Base-by-base conservation (phyloP, 2,888 invertebrate species). In the Antitype chi region DNA sequence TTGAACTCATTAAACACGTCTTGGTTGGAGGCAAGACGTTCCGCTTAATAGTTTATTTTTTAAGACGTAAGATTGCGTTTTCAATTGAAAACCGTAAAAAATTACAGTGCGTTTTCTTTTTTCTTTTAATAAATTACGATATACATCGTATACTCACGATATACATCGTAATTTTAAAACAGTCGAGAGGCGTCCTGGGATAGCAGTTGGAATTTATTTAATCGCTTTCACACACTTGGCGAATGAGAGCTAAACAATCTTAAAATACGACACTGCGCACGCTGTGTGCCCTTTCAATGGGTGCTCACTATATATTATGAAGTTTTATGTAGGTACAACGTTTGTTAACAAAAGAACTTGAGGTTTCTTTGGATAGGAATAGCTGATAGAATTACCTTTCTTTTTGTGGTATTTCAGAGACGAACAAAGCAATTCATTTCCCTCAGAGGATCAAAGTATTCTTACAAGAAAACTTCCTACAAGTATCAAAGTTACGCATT, bases 401-500 rank as follows among this genome's bases (percentile, higher is more conserved):
- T 47, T 47, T 47, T 23, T 32, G 6, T 23, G 6, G 3, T 23
- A 15, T 28, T 53, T n/a, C 53, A 55, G 20, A 17, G 1, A 20
- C 25, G 0, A 69, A 55, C 0, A 20, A 25, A 53, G n/a, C 15
- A 68, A n/a, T n/a, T 52, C 17, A 23, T 53, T 66, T 32, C 25
- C 6, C 20, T 13, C 13, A 57, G 15, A 15, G 11, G 9, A 52
- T n/a, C 52, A 38, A 53, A 17, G 3, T 28, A 28, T 52, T 32
- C 15, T 55, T 74, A 32, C 2, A 20, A 71, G 25, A 60, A 59
- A 76, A 55, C 20, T 66, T 74, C 25, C 28, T 72, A 5, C 28
- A 55, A 70, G 25, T 59, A 72, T 23, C 32, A 63, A 25, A 59
- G 38, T 57, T 57, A 15, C 57, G 25, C 57, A 57, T 55, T 38